Conservation (phyloP, 2,888 invertebrate species). For the Luperina nickerlii region DNA sequence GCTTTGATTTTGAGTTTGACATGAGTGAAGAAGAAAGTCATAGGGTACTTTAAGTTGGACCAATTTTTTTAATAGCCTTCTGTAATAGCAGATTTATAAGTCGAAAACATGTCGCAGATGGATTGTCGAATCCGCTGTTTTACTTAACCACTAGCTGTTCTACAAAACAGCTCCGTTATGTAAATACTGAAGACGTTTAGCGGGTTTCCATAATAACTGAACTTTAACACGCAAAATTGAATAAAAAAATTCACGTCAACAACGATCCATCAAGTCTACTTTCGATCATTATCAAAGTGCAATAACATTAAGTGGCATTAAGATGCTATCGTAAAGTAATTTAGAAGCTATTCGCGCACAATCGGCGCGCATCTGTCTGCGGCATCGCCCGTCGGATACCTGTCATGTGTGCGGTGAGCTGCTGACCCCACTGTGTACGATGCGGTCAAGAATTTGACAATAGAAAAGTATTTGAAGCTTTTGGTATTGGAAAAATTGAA, state of each 20-base stretch:
- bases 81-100: neutral
- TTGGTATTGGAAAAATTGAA: neutral
- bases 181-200: too few relatives aligned
- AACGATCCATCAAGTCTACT: conserved; percentile 23
- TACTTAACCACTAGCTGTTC: too few relatives aligned
- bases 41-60: neutral
- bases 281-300: conserved; percentile 36
- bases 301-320: conserved; percentile 49
- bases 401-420: conserved; percentile 47
- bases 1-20: too few relatives aligned
- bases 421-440: conserved; percentile 13
- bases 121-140: too few relatives aligned
- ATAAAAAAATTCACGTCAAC: neutral
- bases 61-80: neutral
- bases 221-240: too few relatives aligned
- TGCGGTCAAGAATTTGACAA: neutral
- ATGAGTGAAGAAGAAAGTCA: neutral
- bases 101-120: too few relatives aligned
- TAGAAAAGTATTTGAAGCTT: neutral
- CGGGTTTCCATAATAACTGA: too few relatives aligned
- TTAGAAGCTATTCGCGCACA: conserved; percentile 75
- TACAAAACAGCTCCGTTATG: too few relatives aligned
- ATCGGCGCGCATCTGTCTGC: conserved; percentile 76
- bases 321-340: conserved; percentile 67
- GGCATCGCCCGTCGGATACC: conserved; percentile 48